phyloP scores from a whole-genome alignment of 2,888 invertebrate genomes.

The Schrankia costaestrigalis region DNA sequence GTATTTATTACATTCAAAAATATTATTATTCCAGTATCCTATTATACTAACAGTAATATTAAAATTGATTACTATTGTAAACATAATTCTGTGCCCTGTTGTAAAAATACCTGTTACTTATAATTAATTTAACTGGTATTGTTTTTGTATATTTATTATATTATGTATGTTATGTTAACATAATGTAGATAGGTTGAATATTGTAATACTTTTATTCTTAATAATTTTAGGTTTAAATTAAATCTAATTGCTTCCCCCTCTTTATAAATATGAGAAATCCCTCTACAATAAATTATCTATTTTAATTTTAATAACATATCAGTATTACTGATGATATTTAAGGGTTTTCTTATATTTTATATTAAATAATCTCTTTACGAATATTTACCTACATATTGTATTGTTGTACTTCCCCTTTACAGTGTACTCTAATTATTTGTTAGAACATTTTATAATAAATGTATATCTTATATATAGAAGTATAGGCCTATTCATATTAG shows the following conservation, averaged over 20 bases:
- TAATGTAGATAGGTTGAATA: no score
- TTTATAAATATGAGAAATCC: constrained; percentile 45
- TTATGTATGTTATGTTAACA: no score
- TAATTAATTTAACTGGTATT: no score
- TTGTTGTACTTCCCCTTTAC: constrained; percentile 48
- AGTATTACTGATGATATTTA: constrained; percentile 4
- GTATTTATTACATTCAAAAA: no score
- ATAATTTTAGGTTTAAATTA: neutral
- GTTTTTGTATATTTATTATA: no score
- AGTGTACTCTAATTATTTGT: constrained; percentile 49
- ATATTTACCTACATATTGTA: constrained; percentile 44
- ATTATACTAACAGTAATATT: no score
- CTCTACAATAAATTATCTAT: constrained; percentile 15
- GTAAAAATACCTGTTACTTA: no score
- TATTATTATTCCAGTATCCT: no score
- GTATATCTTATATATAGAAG: constrained; percentile 19
- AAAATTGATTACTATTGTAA: no score
- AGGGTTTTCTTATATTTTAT: constrained; percentile 50
- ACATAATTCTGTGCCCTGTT: no score
- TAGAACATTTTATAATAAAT: constrained; percentile 49
- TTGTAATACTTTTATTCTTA: no score
- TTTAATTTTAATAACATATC: constrained; percentile 9
- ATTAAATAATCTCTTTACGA: constrained; percentile 39
- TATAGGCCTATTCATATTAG: constrained; percentile 37
- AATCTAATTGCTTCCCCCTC: constrained; percentile 30